These are phyloP conservation scores for Ceratosolen solmsi DNA, from an alignment of 1,140 invertebrate genomes.

Conservation along the genomic window DNA sequence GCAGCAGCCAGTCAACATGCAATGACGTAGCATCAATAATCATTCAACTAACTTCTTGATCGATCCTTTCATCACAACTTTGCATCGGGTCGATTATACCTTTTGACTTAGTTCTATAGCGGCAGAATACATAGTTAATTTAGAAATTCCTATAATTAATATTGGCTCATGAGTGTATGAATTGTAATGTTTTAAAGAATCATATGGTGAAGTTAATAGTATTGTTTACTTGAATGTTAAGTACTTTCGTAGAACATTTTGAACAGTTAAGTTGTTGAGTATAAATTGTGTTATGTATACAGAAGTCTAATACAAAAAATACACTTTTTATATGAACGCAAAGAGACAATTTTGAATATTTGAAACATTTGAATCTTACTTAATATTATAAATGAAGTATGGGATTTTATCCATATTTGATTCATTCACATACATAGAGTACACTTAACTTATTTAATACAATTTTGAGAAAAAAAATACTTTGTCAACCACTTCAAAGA, in stretches of 20 bases:
- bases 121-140: background rate
- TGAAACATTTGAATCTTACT: too few relatives aligned
- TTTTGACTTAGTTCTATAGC: background rate
- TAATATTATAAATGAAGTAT: too few relatives aligned
- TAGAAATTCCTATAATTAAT: background rate
- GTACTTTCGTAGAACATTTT: too few relatives aligned
- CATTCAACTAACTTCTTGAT: background rate
- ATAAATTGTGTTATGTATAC: too few relatives aligned
- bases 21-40: slow-evolving; percentile 12
- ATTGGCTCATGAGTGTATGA: background rate
- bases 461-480: slow-evolving; percentile 17
- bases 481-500: background rate
- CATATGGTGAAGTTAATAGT: too few relatives aligned
- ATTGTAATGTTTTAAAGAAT: background rate
- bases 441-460: background rate
- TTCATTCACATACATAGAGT: too few relatives aligned
- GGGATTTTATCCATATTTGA: too few relatives aligned
- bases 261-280: too few relatives aligned
- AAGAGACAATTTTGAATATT: too few relatives aligned
- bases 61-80: slow-evolving; percentile 26
- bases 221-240: too few relatives aligned
- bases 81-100: background rate
- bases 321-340: too few relatives aligned
- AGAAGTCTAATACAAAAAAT: too few relatives aligned
- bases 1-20: slow-evolving; percentile 58